Conservation (phyloP, 2,888 invertebrate species). For the Dendrolimus houi region DNA sequence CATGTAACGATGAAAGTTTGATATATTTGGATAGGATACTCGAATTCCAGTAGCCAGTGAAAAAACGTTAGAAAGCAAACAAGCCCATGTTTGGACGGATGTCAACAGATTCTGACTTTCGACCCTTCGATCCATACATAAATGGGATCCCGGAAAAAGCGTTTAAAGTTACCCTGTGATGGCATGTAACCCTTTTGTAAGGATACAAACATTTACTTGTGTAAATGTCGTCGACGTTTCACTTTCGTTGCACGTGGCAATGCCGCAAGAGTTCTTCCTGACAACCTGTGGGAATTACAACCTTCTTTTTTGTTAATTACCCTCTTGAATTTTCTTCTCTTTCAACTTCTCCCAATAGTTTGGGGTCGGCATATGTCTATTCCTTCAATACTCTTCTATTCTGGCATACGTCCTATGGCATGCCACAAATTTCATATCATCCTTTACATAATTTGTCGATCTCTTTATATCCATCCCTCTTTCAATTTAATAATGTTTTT, state of each 20-base stretch:
- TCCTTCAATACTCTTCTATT: too few relatives aligned
- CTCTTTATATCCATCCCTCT: too few relatives aligned
- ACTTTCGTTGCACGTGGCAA: conserved; percentile 15
- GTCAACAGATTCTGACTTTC: conserved; percentile 34
- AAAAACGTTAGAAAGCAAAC: conserved; percentile 20
- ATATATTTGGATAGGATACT: conserved; percentile 1
- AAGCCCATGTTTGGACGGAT: conserved; percentile 27
- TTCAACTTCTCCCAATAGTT: too few relatives aligned
- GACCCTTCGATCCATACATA: conserved; percentile 22
- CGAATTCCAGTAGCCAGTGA: conserved; percentile 1
- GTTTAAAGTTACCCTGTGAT: conserved; percentile 27
- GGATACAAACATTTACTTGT: conserved; percentile 29
- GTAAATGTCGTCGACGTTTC: conserved; percentile 20
- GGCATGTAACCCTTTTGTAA: conserved; percentile 26
- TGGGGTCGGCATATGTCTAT: too few relatives aligned
- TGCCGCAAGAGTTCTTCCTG: background rate
- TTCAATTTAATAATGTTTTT: too few relatives aligned
- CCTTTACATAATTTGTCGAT: too few relatives aligned
- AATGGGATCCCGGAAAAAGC: conserved; percentile 29
- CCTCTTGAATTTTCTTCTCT: too few relatives aligned
- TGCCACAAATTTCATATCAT: too few relatives aligned
- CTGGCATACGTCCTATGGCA: too few relatives aligned
- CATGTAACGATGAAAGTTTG: background rate
- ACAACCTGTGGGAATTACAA: background rate
- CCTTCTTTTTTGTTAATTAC: too few relatives aligned